Percentiles rank a stretch among this genome's conserved stretches.
Conservation (phyloP, 2,888 invertebrate genomes). For the Cryptocephalus primarius region DNA sequence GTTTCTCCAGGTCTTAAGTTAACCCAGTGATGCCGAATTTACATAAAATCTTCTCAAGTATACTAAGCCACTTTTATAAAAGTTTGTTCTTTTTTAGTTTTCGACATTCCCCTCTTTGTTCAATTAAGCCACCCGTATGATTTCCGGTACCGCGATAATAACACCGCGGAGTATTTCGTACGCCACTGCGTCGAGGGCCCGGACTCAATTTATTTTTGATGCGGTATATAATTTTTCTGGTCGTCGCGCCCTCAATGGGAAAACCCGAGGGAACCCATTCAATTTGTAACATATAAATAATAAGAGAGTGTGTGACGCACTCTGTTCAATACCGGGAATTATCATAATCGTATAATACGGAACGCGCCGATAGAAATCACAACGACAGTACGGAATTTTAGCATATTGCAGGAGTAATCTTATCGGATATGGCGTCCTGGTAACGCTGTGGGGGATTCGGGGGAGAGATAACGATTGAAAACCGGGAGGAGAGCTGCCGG, state of each 20-base stretch:
- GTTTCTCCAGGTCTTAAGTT: no score
- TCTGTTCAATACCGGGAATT: slow-evolving; percentile 11
- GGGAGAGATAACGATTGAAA: no score
- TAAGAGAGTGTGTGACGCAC: slow-evolving; percentile 19
- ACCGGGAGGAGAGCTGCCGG: no score
- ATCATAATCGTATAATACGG: slow-evolving; percentile 8
- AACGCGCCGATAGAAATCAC: slow-evolving; percentile 4
- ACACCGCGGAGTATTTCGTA: not conserved
- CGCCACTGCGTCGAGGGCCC: not conserved
- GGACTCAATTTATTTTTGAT: slow-evolving; percentile 34
- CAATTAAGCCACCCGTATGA: no score
- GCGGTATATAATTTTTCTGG: slow-evolving; percentile 34
- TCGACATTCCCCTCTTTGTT: no score
- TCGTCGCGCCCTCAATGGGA: slow-evolving; percentile 22
- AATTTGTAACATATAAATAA: slow-evolving; percentile 28
- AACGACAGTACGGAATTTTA: not conserved
- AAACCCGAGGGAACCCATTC: slow-evolving; percentile 23
- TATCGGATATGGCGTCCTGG: no score
- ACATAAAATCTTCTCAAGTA: no score
- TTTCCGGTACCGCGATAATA: no score
- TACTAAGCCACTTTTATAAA: no score
- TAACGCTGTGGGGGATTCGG: no score
- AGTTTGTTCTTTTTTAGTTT: no score
- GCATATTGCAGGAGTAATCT: not conserved
- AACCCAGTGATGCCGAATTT: no score